Evolutionary conservation across 2,888 invertebrate species (phyloP).

Genomic region (Drosophila dives): DNA sequence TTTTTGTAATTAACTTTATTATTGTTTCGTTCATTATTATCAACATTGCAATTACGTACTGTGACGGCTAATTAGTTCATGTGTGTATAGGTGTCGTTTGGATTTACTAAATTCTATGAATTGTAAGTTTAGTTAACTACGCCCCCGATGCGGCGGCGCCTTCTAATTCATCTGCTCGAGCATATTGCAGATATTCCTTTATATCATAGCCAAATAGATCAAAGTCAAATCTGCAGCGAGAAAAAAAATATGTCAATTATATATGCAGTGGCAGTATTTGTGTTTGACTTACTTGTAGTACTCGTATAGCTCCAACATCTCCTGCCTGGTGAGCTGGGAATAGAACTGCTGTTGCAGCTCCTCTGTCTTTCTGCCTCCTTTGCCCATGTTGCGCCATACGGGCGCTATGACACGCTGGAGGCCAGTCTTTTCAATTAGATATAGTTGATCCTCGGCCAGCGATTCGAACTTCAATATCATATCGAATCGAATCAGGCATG

Average conservation of each 20-base stretch:
- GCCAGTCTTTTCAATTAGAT: slow-evolving; percentile 91
- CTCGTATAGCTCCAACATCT: slow-evolving; percentile 91
- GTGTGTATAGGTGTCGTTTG: slow-evolving; percentile 49
- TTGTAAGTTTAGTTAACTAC: slow-evolving; percentile 42
- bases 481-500: slow-evolving; percentile 93
- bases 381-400: slow-evolving; percentile 93
- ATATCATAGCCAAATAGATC: slow-evolving; percentile 93
- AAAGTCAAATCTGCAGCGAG: slow-evolving; percentile 91
- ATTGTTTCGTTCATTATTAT: slow-evolving; percentile 74
- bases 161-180: slow-evolving; percentile 45
- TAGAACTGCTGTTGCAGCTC: slow-evolving; percentile 91
- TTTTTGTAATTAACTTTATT: slow-evolving; percentile 61
- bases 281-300: slow-evolving; percentile 89
- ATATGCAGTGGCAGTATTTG: not conserved
- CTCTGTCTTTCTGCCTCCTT: slow-evolving; percentile 89
- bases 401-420: slow-evolving; percentile 91
- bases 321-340: slow-evolving; percentile 90
- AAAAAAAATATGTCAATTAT: not conserved
- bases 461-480: slow-evolving; percentile 93
- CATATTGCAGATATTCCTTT: slow-evolving; percentile 88
- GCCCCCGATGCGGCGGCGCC: slow-evolving; percentile 51
- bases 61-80: slow-evolving; percentile 71
- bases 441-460: slow-evolving; percentile 92
- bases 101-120: slow-evolving; percentile 56
- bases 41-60: slow-evolving; percentile 77